Evolutionary conservation across 2,888 invertebrate species (phyloP).

Genomic region (Orchestes rusci): DNA sequence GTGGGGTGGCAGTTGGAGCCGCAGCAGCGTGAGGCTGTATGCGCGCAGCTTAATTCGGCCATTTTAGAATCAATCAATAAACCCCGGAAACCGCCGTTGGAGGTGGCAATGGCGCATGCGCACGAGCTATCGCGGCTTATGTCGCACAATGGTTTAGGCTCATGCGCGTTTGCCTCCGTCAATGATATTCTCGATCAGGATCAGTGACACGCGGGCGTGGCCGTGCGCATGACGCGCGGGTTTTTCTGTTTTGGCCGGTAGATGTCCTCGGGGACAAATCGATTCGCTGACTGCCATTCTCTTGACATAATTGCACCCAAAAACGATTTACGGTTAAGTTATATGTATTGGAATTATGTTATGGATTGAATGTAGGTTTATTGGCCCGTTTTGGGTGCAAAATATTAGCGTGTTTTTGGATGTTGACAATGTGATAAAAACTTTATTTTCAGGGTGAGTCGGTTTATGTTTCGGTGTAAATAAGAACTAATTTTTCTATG

Average conservation of each 20-base stretch:
- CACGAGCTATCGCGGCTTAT: constrained; percentile 82
- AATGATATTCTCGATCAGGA: constrained; percentile 72
- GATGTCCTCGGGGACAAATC: constrained; percentile 13
- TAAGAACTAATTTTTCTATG: constrained; percentile 20
- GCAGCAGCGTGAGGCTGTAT: constrained; percentile 89
- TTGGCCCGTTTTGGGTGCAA: constrained; percentile 24
- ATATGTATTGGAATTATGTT: not conserved
- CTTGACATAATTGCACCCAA: not conserved
- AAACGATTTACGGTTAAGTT: no score
- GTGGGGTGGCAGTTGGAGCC: constrained; percentile 94
- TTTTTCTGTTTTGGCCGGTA: constrained; percentile 2
- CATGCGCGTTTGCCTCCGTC: constrained; percentile 92
- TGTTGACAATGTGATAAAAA: constrained; percentile 32
- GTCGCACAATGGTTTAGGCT: constrained; percentile 83
- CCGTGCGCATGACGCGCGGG: not conserved
- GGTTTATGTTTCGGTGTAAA: constrained; percentile 20
- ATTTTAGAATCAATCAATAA: constrained; percentile 91
- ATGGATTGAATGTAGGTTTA: no score
- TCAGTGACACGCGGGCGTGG: no score
- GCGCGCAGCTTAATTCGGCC: constrained; percentile 94
- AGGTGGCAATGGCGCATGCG: constrained; percentile 87
- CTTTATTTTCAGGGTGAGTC: constrained; percentile 29
- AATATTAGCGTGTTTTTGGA: constrained; percentile 27
- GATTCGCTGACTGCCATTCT: constrained; percentile 27
- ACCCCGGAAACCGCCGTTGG: constrained; percentile 85